phyloP scores from a whole-genome alignment of 23 tunicate species.

The Trididemnum nubilum region DNA sequence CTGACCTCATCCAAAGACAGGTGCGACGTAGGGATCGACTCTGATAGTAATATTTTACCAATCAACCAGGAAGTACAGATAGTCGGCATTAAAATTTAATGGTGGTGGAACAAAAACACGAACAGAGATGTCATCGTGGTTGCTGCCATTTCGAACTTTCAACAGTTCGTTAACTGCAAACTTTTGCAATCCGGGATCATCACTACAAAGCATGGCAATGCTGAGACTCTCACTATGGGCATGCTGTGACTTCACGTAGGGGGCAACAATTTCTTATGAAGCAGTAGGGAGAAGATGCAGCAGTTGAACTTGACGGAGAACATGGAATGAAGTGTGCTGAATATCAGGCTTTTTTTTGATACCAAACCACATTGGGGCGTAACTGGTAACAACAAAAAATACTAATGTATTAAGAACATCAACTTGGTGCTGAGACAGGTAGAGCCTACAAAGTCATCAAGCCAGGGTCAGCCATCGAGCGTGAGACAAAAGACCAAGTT shows the following conservation, averaged over 20 bases:
- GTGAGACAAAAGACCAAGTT: conserved; percentile 7
- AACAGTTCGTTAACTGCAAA: no score
- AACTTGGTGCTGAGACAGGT: neutral
- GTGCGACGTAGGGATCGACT: no score
- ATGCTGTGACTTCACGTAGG: no score
- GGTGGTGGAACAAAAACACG: no score
- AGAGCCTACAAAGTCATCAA: neutral
- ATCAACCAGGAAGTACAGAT: no score
- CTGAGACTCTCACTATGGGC: conserved; percentile 13
- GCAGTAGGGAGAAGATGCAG: conserved; percentile 4
- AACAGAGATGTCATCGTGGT: no score
- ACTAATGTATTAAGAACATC: neutral
- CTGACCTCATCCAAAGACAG: no score
- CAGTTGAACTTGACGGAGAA: conserved; percentile 1
- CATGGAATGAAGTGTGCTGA: neutral
- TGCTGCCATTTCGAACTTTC: no score
- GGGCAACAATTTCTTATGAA: neutral
- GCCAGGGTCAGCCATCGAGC: conserved; percentile 2
- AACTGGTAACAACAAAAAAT: neutral
- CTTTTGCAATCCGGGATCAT: no score
- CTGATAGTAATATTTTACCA: no score
- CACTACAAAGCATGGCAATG: no score
- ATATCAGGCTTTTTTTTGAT: neutral
- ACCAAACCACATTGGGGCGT: conserved; percentile 23
- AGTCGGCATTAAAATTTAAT: no score